Base-by-base conservation (phyloP, 1,140 invertebrate species). In the Leptinotarsa texana region DNA sequence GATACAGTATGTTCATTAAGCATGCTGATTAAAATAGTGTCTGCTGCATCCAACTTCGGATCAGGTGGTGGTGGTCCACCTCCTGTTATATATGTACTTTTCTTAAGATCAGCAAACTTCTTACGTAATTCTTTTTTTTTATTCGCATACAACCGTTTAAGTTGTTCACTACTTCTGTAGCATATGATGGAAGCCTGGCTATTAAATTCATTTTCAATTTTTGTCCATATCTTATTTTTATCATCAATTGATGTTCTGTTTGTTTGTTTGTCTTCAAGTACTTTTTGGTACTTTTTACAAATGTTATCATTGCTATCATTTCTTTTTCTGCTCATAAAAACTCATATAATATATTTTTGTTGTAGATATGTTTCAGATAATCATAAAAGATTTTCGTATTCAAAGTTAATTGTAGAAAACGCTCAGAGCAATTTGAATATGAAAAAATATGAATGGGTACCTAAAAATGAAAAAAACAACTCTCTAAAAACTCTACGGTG, bases 251-350 rank as follows among this genome's bases (percentile, higher is more conserved):
- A 57, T 57, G 49, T 57, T 57, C 49, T 57, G 49, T 57, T 57
- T 57, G 49, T 57, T 57, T 57, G 49, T 65, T 27, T 65, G 63
- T 27, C 63, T 65, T 65, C 63, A 65, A 65, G 63, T 65, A 22
- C 63, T 65, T 65, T 65, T 65, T 65, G 63, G 63, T 65, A 65
- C 63, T 65, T 13, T 65, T 65, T 65, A 65, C 63, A 65, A 65
- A 65, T 65, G 22, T 65, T 65, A n/a, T n/a, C n/a, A n/a, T n/a
- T n/a, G n/a, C n/a, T n/a, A n/a, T n/a, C n/a, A n/a, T n/a, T n/a
- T n/a, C n/a, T n/a, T n/a, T n/a, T n/a, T n/a, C n/a, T n/a, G n/a
- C n/a, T n/a, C n/a, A n/a, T n/a, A n/a, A n/a, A n/a, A n/a, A n/a
- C n/a, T n/a, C n/a, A n/a, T n/a, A n/a, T n/a, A n/a, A n/a, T n/a